Conservation (phyloP, 2,113 vertebrate species). For the Syrrhaptes paradoxus region DNA sequence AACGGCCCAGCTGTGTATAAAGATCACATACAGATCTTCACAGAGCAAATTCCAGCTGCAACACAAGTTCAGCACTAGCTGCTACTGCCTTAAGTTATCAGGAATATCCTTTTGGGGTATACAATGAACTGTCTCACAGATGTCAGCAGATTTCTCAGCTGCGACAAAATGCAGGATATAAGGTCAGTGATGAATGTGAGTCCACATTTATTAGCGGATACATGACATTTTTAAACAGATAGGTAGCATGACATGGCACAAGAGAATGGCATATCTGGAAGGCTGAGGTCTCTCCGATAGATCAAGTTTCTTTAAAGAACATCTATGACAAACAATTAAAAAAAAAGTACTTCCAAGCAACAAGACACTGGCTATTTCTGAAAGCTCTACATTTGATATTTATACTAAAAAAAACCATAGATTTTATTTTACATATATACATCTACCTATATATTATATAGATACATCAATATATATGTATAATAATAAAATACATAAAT, state of each 20-base stretch:
- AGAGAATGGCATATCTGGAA: not conserved
- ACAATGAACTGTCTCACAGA: not conserved
- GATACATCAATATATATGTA: not conserved
- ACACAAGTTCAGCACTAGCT: not conserved
- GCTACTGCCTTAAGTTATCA: not conserved
- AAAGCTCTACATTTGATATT: not conserved
- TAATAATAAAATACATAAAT: not conserved
- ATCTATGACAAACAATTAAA: not conserved
- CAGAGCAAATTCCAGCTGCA: not conserved
- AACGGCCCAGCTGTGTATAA: rapidly evolving
- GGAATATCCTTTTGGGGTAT: not conserved
- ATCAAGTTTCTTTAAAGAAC: not conserved
- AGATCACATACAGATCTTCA: not conserved
- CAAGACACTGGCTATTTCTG: not conserved
- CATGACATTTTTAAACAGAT: not conserved
- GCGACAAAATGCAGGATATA: not conserved
- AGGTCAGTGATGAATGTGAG: not conserved
- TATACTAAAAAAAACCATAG: no score
- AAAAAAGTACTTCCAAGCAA: not conserved
- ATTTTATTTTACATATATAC: no score
- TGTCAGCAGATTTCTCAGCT: not conserved
- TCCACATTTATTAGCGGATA: not conserved
- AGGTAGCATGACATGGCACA: not conserved
- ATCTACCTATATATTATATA: no score
- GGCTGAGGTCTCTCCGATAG: not conserved